These are phyloP conservation scores for Carabus problematicus DNA, from an alignment of 2,888 invertebrate genomes.

Conservation along the genomic window DNA sequence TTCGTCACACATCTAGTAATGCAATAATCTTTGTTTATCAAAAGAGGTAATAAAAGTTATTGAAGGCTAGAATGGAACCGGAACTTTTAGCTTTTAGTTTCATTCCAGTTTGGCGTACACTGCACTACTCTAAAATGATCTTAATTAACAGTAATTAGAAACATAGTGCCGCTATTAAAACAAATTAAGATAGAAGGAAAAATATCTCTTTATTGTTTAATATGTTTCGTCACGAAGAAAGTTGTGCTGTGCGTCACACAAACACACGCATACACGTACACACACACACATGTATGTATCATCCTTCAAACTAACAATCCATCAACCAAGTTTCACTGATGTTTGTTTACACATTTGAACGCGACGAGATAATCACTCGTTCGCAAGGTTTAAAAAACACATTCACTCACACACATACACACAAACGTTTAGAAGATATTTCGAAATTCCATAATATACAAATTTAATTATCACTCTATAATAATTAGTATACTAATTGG, in stretches of 20 bases:
- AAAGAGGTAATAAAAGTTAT: too few relatives aligned
- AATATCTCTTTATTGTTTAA: too few relatives aligned
- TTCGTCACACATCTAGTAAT: too few relatives aligned
- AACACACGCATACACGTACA: neutral
- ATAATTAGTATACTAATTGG: constrained; percentile 28
- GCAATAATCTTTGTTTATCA: too few relatives aligned
- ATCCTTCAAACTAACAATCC: too few relatives aligned
- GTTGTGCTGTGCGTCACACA: neutral
- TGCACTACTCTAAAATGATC: constrained; percentile 12
- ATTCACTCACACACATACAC: too few relatives aligned
- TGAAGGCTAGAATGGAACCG: neutral
- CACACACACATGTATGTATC: neutral
- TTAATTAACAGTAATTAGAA: constrained; percentile 37
- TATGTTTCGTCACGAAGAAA: too few relatives aligned
- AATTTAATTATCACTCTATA: constrained; percentile 39
- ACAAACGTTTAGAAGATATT: too few relatives aligned
- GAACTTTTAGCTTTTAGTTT: neutral
- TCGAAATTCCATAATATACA: neutral
- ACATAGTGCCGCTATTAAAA: constrained; percentile 36
- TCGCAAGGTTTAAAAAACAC: too few relatives aligned
- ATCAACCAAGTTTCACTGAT: too few relatives aligned
- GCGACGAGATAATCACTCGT: too few relatives aligned
- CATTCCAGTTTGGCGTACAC: neutral
- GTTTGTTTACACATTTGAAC: too few relatives aligned
- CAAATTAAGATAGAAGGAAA: constrained; percentile 32